These are phyloP conservation scores for Limnodromus scolopaceus DNA, from an alignment of 2,797 vertebrate species.

Conservation along the genomic window DNA sequence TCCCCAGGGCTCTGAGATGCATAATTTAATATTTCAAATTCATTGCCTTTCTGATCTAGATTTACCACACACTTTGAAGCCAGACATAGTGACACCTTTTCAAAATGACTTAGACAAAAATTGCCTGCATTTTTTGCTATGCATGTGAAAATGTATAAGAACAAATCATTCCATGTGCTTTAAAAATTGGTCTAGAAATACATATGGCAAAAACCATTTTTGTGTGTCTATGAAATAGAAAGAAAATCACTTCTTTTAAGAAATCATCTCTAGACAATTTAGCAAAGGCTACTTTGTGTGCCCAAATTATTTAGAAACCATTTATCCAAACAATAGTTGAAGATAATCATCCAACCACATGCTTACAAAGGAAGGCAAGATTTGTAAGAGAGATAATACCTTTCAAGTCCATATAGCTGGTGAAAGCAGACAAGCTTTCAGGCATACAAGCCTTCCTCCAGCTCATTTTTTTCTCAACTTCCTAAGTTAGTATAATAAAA, in stretches of 20 bases:
- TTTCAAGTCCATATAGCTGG: neutral
- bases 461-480: neutral
- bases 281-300: neutral
- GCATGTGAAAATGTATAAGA: neutral
- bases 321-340: conserved; percentile 15
- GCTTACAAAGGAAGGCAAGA: conserved; percentile 8
- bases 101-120: neutral
- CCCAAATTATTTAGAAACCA: conserved; percentile 1
- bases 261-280: neutral
- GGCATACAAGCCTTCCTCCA: neutral
- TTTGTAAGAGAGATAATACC: neutral
- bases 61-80: conserved; percentile 15
- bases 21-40: conserved; percentile 4
- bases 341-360: conserved; percentile 12
- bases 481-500: neutral
- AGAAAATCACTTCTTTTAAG: neutral
- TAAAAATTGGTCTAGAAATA: neutral
- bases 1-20: neutral
- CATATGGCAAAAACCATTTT: neutral
- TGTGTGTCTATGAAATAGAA: neutral
- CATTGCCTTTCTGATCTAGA: neutral
- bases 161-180: neutral
- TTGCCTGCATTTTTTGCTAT: neutral
- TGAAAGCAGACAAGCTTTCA: conserved; percentile 26
- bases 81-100: neutral